A percentile compares a stretch with the other conserved stretches of the same genome.
phyloP scores from a whole-genome alignment of 2,888 invertebrate genomes.

The Pachycephus smyrnensis region DNA sequence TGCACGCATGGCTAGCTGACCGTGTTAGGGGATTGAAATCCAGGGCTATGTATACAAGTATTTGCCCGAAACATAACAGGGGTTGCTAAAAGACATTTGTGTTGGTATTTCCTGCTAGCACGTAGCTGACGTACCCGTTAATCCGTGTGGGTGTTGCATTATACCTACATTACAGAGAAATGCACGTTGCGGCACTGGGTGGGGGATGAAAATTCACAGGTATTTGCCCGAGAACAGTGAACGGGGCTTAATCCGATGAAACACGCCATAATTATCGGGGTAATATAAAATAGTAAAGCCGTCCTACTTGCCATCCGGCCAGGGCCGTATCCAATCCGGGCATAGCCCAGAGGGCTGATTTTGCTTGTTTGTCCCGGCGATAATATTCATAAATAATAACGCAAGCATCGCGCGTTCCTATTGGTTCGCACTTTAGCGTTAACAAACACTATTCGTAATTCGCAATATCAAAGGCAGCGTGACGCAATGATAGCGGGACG shows the following conservation, averaged over 20 bases:
- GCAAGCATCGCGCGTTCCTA: not conserved
- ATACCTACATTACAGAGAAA: not conserved
- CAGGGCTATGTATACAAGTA: slow-evolving; percentile 7
- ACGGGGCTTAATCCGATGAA: slow-evolving; percentile 21
- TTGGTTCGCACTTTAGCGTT: not conserved
- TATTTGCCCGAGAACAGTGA: slow-evolving; percentile 19
- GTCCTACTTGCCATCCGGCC: slow-evolving; percentile 7
- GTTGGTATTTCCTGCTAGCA: not conserved
- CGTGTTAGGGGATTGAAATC: not conserved
- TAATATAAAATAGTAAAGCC: slow-evolving; percentile 27
- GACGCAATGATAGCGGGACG: not conserved
- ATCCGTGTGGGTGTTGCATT: no score
- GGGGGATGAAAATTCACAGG: slow-evolving; percentile 16
- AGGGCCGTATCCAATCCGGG: not conserved
- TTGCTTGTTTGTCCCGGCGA: slow-evolving; percentile 15
- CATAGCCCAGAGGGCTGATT: slow-evolving; percentile 14
- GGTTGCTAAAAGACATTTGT: not conserved
- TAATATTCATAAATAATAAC: slow-evolving; percentile 16
- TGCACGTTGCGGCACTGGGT: not conserved
- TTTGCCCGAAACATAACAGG: not conserved
- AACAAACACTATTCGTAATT: not conserved
- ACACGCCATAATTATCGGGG: slow-evolving; percentile 28
- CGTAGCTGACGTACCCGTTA: no score
- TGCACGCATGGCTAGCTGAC: slow-evolving; percentile 4
- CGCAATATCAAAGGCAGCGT: not conserved